Evolutionary conservation across 64 coral and sea anemone genomes (phyloP).

Genomic region (Pocillopora damicornis): DNA sequence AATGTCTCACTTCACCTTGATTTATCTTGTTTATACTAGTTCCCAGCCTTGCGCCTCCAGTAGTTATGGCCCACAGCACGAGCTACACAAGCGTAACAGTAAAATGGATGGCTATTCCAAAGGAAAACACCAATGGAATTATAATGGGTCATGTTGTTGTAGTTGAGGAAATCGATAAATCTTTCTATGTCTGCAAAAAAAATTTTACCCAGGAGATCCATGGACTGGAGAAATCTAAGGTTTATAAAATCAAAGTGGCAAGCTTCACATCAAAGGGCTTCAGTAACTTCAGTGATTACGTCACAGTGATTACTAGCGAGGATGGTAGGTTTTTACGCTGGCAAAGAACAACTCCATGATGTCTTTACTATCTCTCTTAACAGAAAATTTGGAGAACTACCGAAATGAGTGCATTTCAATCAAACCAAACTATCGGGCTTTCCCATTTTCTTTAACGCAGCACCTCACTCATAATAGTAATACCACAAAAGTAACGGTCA

Average conservation of each 20-base stretch:
- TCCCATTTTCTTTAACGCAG: no score
- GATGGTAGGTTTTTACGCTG: neutral
- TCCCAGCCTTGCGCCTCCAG: constrained; percentile 53
- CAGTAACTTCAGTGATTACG: neutral
- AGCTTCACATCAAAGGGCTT: neutral
- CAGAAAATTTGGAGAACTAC: neutral
- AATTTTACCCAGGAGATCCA: neutral
- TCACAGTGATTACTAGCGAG: neutral
- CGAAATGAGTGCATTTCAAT: no score
- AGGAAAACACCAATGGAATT: neutral
- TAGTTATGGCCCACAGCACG: constrained; percentile 40
- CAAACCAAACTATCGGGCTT: no score
- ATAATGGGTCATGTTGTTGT: neutral
- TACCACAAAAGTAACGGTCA: no score
- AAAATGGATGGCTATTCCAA: constrained; percentile 50
- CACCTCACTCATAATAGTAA: no score
- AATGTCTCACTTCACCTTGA: neutral
- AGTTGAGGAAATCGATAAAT: neutral
- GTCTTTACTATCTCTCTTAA: neutral
- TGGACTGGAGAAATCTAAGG: neutral
- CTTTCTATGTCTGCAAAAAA: neutral
- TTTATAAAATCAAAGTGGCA: constrained; percentile 11
- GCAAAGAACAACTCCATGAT: neutral
- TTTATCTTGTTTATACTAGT: constrained; percentile 7
- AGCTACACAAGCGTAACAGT: constrained; percentile 60